Conservation (phyloP, 1,140 invertebrate genomes). For the Akabosia matsudoensis region DNA sequence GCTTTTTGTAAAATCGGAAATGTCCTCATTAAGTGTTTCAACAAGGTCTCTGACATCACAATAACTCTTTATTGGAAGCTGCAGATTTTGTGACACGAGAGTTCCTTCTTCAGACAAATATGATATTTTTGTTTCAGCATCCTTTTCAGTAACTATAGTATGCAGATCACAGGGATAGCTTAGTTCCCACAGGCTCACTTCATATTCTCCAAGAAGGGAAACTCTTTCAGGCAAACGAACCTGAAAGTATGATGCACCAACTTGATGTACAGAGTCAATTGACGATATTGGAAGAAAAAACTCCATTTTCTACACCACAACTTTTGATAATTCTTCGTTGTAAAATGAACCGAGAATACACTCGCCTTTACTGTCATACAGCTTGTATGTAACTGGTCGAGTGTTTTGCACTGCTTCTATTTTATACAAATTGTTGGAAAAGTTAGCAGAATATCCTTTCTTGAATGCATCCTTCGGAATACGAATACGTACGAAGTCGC, state of each 20-base stretch:
- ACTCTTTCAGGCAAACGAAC: background rate
- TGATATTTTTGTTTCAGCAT: background rate
- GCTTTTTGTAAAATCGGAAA: background rate
- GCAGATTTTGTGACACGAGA: background rate
- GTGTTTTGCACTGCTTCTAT: background rate
- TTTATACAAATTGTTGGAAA: background rate
- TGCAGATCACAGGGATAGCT: background rate
- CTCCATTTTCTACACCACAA: background rate
- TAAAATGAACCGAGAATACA: background rate
- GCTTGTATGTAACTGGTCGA: background rate
- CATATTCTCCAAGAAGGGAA: background rate
- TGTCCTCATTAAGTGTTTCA: background rate
- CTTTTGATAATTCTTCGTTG: background rate
- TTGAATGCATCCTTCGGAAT: background rate
- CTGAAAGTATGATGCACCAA: background rate
- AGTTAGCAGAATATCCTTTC: background rate
- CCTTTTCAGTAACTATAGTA: background rate
- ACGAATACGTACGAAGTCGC: background rate
- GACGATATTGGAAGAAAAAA: background rate
- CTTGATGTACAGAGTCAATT: background rate
- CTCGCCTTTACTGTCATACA: background rate
- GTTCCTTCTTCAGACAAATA: background rate
- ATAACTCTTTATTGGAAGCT: background rate
- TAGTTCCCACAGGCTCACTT: background rate
- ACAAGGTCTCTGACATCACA: background rate